Conservation (phyloP, 23 tunicate genomes). For the Styela clava region DNA sequence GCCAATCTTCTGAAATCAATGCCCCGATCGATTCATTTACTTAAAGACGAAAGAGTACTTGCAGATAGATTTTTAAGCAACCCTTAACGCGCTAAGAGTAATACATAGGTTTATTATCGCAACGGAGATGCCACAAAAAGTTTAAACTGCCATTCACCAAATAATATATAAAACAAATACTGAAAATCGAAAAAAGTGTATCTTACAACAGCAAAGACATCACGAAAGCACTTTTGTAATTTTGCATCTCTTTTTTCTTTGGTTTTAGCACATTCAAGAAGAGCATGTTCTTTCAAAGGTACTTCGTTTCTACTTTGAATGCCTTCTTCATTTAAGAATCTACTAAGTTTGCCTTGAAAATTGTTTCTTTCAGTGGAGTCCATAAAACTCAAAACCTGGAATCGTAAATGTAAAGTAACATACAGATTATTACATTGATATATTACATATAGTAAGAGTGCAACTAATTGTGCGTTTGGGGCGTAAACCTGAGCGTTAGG, state of each 20-base stretch:
- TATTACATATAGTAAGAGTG: not conserved
- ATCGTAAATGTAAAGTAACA: not conserved
- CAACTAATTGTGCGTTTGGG: not conserved
- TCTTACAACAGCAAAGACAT: conserved; percentile 66
- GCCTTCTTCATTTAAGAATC: conserved; percentile 27
- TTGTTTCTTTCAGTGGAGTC: conserved; percentile 56
- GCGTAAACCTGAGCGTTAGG: too few relatives aligned
- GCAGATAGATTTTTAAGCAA: too few relatives aligned
- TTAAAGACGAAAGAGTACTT: too few relatives aligned
- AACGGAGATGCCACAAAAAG: too few relatives aligned
- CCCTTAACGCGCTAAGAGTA: too few relatives aligned
- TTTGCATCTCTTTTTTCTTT: conserved; percentile 66
- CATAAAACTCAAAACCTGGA: conserved; percentile 54
- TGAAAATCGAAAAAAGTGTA: too few relatives aligned
- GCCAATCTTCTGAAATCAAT: too few relatives aligned
- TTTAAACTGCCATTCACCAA: too few relatives aligned
- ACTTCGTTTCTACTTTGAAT: conserved; percentile 15
- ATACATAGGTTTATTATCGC: too few relatives aligned
- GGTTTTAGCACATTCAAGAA: conserved; percentile 53
- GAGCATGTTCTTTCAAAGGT: conserved; percentile 22
- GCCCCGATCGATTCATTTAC: too few relatives aligned
- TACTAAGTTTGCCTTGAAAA: conserved; percentile 28
- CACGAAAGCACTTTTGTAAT: conserved; percentile 50
- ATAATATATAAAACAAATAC: too few relatives aligned
- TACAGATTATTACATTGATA: not conserved